Base-by-base conservation (phyloP, 2,888 invertebrate species). In the Rhorus exstirpatorius region DNA sequence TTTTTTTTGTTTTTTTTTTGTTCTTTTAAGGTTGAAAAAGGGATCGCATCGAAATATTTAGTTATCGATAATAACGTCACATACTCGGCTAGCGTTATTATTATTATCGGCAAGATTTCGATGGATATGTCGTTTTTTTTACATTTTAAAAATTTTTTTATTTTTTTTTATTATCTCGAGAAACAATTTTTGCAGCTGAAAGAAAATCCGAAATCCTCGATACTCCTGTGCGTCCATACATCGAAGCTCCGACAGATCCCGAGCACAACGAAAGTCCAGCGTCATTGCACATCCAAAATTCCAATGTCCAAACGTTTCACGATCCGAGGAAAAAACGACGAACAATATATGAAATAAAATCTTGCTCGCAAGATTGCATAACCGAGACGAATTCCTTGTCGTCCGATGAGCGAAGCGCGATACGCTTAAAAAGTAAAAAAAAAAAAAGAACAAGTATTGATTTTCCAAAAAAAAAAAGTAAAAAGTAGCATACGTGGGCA, bases 261-360 rank as follows among this genome's bases (percentile, higher is more conserved):
- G 26, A 38, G 10, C 4, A 35, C 61, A 24, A 55, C 41, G 77
- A 77, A 26, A 21, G 63, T 19, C 10, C 55, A 26, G 53, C n/a
- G 24, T 19, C n/a, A 19, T 61, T 63, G 7, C 19, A 67, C 19
- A 8, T 19, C 10, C 44, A 68, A 14, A 26, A 8, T 14, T 49
- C 72, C 44, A 31, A 61, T 0, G 2, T 49, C 10, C 31, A 55
- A 26, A 31, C 38, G 7, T 35, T 63, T 24, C 53, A n/a, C 31
- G 68, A 78, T 53, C 53, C 44, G 8, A 74, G 63, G 46, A 78
- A 78, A 67, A 53, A 77, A 12, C 77, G 81, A 19, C 60, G 81
- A 19, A 81, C 78, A 10, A 81, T 81, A 3, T 78, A 78, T 19
- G 53, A 78, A 49, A 7, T 81, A 41, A 81, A 74, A 68, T 26